Conservation (phyloP, 2,113 vertebrate species). For the Mormyrus iriodes region DNA sequence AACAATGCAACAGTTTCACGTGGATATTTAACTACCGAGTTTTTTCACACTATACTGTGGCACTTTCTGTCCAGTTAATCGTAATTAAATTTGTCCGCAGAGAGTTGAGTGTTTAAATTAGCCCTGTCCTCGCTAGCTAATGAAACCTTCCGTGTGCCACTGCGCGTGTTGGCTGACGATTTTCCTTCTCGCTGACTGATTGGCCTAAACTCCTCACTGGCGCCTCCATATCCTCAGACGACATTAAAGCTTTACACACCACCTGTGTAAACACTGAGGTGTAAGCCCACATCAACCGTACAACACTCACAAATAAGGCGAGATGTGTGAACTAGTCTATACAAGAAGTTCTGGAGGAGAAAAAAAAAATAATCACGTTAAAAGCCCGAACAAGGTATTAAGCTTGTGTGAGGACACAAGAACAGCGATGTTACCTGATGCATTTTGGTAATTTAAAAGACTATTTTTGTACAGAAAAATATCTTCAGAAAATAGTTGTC, state of each 20-base stretch:
- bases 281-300: not conserved
- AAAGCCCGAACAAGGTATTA: not conserved
- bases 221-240: not conserved
- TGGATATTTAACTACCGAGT: not conserved
- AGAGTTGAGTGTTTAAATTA: not conserved
- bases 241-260: not conserved
- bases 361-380: not conserved
- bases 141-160: not conserved
- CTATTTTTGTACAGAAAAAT: not conserved
- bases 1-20: not conserved
- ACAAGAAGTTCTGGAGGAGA: not conserved
- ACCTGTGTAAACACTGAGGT: conserved; percentile 10
- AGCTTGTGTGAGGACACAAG: not conserved
- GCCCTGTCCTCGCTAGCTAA: not conserved
- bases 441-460: not conserved
- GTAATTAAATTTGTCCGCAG: not conserved
- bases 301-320: not conserved
- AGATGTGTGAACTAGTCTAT: not conserved
- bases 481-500: not conserved
- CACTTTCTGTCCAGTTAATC: not conserved
- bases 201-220: not conserved
- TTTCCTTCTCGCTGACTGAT: not conserved
- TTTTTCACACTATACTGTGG: not conserved
- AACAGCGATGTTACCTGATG: not conserved
- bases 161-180: too few species aligned